Evolutionary conservation across 2,113 vertebrate species (phyloP).

Genomic region (Laticauda colubrina): DNA sequence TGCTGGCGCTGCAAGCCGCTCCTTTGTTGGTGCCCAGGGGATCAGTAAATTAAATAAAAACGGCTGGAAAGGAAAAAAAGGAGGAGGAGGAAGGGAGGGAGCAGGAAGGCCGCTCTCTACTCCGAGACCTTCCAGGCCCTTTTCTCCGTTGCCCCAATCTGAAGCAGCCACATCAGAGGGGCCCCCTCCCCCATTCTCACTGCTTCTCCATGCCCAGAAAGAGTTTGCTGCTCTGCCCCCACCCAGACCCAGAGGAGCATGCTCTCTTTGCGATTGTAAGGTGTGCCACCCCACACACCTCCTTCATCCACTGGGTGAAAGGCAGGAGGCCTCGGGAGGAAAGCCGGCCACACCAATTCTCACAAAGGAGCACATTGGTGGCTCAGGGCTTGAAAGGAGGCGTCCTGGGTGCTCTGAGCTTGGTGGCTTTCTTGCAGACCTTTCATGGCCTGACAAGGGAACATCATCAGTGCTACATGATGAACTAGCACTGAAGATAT

Average conservation of each 20-base stretch:
- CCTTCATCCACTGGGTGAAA: background rate
- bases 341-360: too few species aligned
- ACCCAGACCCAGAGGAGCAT: background rate
- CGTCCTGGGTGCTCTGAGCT: too few species aligned
- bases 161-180: background rate
- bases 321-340: background rate
- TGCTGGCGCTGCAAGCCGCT: background rate
- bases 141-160: background rate
- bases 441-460: too few species aligned
- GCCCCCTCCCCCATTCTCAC: background rate
- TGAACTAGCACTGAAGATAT: background rate
- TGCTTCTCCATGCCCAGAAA: background rate
- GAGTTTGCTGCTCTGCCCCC: background rate
- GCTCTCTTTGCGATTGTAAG: background rate
- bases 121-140: background rate
- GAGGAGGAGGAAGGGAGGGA: background rate
- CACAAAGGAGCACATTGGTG: too few species aligned
- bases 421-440: too few species aligned
- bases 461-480: too few species aligned
- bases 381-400: too few species aligned
- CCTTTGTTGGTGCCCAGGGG: background rate
- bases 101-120: background rate
- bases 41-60: background rate
- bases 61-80: background rate
- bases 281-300: background rate